Conservation (phyloP, 2,888 invertebrate genomes). For the Brenthis ino region DNA sequence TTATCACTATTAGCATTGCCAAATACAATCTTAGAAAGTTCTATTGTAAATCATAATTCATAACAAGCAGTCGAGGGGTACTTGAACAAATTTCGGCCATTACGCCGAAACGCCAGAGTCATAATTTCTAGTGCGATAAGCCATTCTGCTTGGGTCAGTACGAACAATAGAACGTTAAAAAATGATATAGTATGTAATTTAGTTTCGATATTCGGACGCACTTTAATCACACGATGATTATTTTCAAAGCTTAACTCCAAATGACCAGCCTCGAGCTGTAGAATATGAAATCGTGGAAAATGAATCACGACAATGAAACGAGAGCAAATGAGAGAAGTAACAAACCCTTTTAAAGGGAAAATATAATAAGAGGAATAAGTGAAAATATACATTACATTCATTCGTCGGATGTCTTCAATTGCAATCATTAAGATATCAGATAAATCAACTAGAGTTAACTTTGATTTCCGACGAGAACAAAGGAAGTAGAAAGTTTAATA, state of each 20-base stretch:
- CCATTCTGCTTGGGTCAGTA: constrained; percentile 48
- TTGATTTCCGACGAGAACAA: constrained; percentile 39
- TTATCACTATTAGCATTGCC: constrained; percentile 42
- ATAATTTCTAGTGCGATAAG: constrained; percentile 65
- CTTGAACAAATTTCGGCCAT: constrained; percentile 58
- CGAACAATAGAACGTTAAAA: constrained; percentile 62
- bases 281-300: constrained; percentile 50
- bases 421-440: constrained; percentile 43
- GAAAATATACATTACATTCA: constrained; percentile 28
- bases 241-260: constrained; percentile 45
- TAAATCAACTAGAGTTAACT: constrained; percentile 38
- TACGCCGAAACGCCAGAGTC: constrained; percentile 53
- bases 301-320: constrained; percentile 43
- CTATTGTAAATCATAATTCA: constrained; percentile 43
- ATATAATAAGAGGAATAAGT: constrained; percentile 25
- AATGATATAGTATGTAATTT: constrained; percentile 64
- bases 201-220: constrained; percentile 37
- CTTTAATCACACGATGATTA: constrained; percentile 47
- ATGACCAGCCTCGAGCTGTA: constrained; percentile 21
- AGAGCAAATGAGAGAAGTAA: constrained; percentile 20
- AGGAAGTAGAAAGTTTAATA: constrained; percentile 32
- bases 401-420: constrained; percentile 42
- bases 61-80: constrained; percentile 41
- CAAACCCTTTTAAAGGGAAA: constrained; percentile 29
- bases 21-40: constrained; percentile 55